phyloP scores from a whole-genome alignment of 2,113 vertebrate species.

The Neolamprologus kungweensis region DNA sequence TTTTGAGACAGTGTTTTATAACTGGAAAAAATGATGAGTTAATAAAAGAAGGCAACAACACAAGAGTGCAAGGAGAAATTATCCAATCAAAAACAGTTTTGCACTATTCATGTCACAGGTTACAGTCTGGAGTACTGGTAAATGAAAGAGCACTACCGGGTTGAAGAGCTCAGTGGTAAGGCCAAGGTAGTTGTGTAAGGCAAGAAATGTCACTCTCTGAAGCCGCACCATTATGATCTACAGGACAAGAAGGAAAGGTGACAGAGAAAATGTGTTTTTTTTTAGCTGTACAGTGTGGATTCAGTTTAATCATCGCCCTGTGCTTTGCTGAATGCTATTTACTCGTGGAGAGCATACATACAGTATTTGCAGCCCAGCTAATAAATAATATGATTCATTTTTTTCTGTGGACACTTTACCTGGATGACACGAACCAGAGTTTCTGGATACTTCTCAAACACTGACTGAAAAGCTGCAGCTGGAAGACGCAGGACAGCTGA shows the following conservation, averaged over 20 bases:
- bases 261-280: neutral
- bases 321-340: neutral
- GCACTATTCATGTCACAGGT: neutral
- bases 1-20: neutral
- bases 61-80: neutral
- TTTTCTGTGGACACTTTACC: conserved; percentile 59
- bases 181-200: conserved; percentile 91
- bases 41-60: neutral
- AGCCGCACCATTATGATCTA: conserved; percentile 97
- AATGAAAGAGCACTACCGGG: conserved; percentile 59
- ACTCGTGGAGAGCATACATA: neutral
- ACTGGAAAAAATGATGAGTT: neutral
- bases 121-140: neutral
- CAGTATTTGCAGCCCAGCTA: neutral
- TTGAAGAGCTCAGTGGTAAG: conserved; percentile 92
- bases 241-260: neutral
- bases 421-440: conserved; percentile 88
- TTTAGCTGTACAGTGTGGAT: neutral
- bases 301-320: neutral
- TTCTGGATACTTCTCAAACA: conserved; percentile 92
- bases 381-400: neutral
- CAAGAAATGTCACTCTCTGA: conserved; percentile 91
- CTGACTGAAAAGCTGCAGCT: conserved; percentile 80
- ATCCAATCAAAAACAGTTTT: neutral
- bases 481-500: conserved; percentile 84